Conservation (phyloP, 2,113 vertebrate genomes). For the Phycodurus eques region DNA sequence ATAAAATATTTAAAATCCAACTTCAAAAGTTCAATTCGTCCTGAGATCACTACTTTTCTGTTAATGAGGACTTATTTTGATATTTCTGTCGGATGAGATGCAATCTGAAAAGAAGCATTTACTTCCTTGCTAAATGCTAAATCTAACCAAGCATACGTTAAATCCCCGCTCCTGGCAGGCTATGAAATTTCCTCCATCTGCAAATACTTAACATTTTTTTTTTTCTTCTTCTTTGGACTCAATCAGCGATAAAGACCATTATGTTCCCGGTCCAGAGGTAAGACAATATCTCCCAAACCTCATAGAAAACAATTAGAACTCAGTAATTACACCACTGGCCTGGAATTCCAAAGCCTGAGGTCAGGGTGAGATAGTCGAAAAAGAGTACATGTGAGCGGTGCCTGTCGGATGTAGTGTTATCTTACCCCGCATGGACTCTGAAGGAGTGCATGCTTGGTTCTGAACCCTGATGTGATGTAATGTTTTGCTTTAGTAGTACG, state of each 20-base stretch:
- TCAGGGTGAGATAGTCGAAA: constrained; percentile 26
- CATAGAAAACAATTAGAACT: constrained; percentile 65
- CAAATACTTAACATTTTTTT: constrained; percentile 50
- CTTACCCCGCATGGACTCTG: constrained; percentile 33
- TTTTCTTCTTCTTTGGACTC: constrained; percentile 39
- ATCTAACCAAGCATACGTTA: constrained; percentile 60
- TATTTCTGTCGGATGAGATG: constrained; percentile 49
- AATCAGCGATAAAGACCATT: constrained; percentile 66
- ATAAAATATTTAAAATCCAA: neutral
- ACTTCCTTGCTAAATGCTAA: constrained; percentile 35
- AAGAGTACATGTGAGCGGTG: constrained; percentile 44
- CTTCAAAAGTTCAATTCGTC: constrained; percentile 16
- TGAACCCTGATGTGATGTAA: constrained; percentile 55
- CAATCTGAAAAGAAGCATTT: constrained; percentile 52
- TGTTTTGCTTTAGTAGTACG: constrained; percentile 48
- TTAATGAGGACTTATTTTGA: constrained; percentile 47
- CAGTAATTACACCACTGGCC: constrained; percentile 58
- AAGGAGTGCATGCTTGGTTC: constrained; percentile 36
- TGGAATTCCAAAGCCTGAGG: constrained; percentile 50
- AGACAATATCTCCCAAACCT: constrained; percentile 65
- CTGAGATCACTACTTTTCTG: constrained; percentile 29
- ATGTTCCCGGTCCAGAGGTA: constrained; percentile 55
- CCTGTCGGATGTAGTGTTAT: constrained; percentile 50
- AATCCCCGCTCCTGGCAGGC: constrained; percentile 57
- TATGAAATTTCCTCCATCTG: constrained; percentile 65